phyloP scores from a whole-genome alignment of 2,888 invertebrate species.

The Tanypteryx hageni region DNA sequence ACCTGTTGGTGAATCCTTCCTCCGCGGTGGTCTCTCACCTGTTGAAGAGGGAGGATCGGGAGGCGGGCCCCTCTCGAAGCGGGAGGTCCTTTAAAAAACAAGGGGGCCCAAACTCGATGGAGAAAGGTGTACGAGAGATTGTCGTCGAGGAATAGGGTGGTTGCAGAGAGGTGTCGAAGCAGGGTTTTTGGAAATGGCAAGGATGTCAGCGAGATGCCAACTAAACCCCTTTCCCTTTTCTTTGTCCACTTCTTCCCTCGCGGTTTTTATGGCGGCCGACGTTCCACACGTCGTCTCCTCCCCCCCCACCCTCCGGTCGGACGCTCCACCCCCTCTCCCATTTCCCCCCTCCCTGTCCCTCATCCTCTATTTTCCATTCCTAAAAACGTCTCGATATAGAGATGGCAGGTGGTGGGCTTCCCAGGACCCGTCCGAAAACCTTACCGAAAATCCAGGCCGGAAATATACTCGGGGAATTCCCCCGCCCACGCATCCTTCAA shows the following conservation, averaged over 20 bases:
- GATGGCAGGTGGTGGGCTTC: constrained; percentile 60
- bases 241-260: constrained; percentile 1
- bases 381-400: constrained; percentile 30
- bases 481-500: constrained; percentile 7
- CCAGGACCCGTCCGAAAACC: not conserved
- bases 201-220: no score
- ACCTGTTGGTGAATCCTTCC: constrained; percentile 60
- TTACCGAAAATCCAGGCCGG: constrained; percentile 40
- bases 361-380: not conserved
- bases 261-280: not conserved
- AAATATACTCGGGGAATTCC: constrained; percentile 61
- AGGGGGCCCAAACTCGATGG: not conserved
- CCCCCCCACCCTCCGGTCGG: not conserved
- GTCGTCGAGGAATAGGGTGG: not conserved
- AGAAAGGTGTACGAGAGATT: not conserved
- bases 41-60: constrained; percentile 38
- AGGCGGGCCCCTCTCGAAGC: not conserved
- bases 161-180: not conserved
- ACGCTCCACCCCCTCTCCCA: not conserved
- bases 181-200: not conserved
- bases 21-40: constrained; percentile 58
- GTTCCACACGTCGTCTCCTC: not conserved
- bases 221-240: not conserved
- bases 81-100: constrained; percentile 7
- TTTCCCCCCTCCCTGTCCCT: not conserved